Evolutionary conservation across 1,140 invertebrate species (phyloP), one percentile per base, ranked within the genome.

Genomic region (Nymphalis io): DNA sequence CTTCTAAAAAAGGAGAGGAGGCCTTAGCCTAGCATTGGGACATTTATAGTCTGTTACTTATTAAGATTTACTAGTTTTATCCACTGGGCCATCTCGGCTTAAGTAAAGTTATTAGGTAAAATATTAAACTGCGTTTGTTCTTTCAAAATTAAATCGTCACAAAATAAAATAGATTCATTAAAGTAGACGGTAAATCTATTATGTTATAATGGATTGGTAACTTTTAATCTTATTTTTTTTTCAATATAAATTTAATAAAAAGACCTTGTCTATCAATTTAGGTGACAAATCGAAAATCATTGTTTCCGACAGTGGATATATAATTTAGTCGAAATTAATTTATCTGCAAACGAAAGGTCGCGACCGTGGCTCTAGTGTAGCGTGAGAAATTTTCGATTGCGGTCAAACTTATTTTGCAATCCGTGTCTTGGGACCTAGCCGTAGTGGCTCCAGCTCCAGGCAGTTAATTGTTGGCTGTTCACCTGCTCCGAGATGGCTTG

Each of bases 321-420:
- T 55, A 55, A 55, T 55, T 23, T 27, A 55, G 23, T 12, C 23
- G 51, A 55, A 55, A 55, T 55, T 51, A 51, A 51, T 23, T 55
- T 55, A n/a, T 55, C 23, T 55, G 21, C 33, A 39, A 55, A 55
- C 23, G 27, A 46, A 63, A 81, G 79, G 77, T 79, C 77, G 63
- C 46, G 81, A 73, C 82, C 80, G 62, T 82, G 78, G 75, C 61
- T 62, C 57, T 44, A 60, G 48, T 59, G 64, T 70, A 74, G 67
- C 84, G 84, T 87, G 83, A 78, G 82, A 81, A 85, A 85, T 79
- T 81, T 60, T 18, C 69, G 72, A 80, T 80, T 81, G 77, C 79
- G 80, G 81, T 73, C 76, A 78, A 76, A 71, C 2, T 27, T 63
- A 65, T 82, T 82, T 73, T 59, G 80, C 76, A 81, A 82, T 70